Base-by-base conservation (phyloP, 2,113 vertebrate species). In the Fulica atra region DNA sequence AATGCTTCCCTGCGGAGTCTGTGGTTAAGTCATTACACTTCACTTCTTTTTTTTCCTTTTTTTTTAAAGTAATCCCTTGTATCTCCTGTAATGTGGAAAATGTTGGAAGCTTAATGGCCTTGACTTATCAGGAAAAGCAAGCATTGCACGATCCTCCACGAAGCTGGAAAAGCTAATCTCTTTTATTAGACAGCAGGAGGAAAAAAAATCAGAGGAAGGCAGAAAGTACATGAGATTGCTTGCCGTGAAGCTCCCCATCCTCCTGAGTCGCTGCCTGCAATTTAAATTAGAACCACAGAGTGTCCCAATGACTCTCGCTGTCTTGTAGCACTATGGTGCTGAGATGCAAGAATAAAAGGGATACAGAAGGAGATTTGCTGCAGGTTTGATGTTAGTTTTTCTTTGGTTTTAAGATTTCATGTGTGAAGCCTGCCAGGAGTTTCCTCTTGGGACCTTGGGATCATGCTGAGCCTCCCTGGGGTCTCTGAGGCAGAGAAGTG, bases 381-480 rank as follows among this genome's bases (percentile, higher is more conserved):
- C 9, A 14, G 11, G 29, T 84, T 28, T 65, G 46, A 31, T 78
- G 77, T 53, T 56, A 24, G 20, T 13, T 78, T 79, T 44, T 5
- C 35, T 64, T 63, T 33, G 76, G 16, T 29, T 68, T 91, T 60
- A n/a, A 60, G 16, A 7, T 69, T 61, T 20, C 2, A 1, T 26
- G 12, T 48, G 9, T 60, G 54, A 56, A 59, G 11, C 18, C 25
- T 2, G 0, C 8, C 9, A 35, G 69, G 23, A 31, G 69, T 73
- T 80, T 88, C 57, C n/a, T 73, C 59, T 65, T 0, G 1, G 63
- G 51, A 17, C 28, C 7, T 26, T n/a, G 56, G 33, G 70, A 82
- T 19, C 16, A 0, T 1, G 2, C 60, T 46, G 81, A 57, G 60
- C 6, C 5, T 86, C 7, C 66, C 54, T 6, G 0, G 1, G 35